These are phyloP conservation scores for Cyclophora punctaria DNA, from an alignment of 2,888 invertebrate species.

Conservation along the genomic window DNA sequence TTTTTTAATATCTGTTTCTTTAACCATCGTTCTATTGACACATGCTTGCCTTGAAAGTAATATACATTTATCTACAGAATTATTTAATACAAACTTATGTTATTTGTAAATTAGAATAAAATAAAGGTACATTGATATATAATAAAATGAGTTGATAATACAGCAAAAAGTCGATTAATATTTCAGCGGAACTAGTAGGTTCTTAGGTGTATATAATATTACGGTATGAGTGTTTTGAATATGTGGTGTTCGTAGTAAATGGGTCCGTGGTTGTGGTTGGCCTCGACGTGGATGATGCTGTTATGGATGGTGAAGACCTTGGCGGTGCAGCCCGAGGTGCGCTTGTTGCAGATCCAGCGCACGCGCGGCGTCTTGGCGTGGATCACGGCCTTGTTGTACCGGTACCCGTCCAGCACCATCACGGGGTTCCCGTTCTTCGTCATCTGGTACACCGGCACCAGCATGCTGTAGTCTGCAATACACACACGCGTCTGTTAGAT, in stretches of 20 bases:
- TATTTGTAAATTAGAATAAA: no score
- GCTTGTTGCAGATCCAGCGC: slow-evolving; percentile 14
- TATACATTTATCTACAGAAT: no score
- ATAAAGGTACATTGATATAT: no score
- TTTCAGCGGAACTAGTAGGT: no score
- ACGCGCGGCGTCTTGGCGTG: slow-evolving; percentile 11
- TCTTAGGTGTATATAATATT: no score
- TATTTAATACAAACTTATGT: no score
- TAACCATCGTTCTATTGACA: no score
- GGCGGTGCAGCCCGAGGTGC: slow-evolving; percentile 20
- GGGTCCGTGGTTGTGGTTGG: slow-evolving; percentile 19
- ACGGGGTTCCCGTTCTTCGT: slow-evolving; percentile 21
- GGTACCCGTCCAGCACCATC: slow-evolving; percentile 21
- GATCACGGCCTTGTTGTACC: slow-evolving; percentile 16
- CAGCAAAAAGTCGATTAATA: no score
- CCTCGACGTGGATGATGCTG: slow-evolving; percentile 13
- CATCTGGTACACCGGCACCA: background rate
- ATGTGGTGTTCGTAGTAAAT: slow-evolving; percentile 10
- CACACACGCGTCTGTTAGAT: background rate
- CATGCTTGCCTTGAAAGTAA: no score
- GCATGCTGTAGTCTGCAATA: background rate
- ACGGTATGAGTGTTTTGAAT: no score
- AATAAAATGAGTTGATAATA: no score
- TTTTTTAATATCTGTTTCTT: no score
- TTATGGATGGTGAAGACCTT: slow-evolving; percentile 24